Evolutionary conservation across 1,140 invertebrate species (phyloP).

Genomic region (Drosophila ironensis): DNA sequence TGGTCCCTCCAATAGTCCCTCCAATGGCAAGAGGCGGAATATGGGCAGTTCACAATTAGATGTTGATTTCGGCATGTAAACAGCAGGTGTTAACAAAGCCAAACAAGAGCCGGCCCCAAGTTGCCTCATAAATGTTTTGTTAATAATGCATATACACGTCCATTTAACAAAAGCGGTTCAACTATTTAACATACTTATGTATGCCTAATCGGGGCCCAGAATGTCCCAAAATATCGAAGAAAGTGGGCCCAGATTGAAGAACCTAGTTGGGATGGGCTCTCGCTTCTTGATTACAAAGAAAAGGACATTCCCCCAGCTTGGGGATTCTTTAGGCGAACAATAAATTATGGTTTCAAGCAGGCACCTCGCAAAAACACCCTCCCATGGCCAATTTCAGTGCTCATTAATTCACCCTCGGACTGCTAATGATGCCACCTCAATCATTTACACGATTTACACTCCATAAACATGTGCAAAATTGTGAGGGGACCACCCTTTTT

Average conservation of each 20-base stretch:
- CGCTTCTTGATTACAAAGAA: no score
- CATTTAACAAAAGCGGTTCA: slow-evolving; percentile 48
- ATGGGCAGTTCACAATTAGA: slow-evolving; percentile 74
- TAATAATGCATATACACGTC: slow-evolving; percentile 52
- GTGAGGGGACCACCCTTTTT: slow-evolving; percentile 1
- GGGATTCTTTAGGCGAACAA: no score
- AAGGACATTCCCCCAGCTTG: no score
- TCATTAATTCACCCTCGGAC: slow-evolving; percentile 21
- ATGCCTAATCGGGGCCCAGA: slow-evolving; percentile 37
- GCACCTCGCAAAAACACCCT: background rate
- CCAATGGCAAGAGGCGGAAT: slow-evolving; percentile 48
- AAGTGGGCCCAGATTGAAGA: background rate
- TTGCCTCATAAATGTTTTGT: slow-evolving; percentile 55
- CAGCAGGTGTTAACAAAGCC: slow-evolving; percentile 74
- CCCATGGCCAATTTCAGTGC: slow-evolving; percentile 1
- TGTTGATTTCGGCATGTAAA: slow-evolving; percentile 71
- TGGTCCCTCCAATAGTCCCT: slow-evolving; percentile 1
- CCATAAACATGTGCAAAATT: slow-evolving; percentile 43
- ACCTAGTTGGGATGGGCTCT: no score
- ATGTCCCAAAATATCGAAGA: slow-evolving; percentile 15
- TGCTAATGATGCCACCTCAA: slow-evolving; percentile 56
- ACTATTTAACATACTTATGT: slow-evolving; percentile 35
- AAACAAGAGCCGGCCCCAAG: slow-evolving; percentile 34
- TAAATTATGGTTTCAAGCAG: no score
- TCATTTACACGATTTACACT: slow-evolving; percentile 48